Evolutionary conservation across 2,113 vertebrate species (phyloP).

Genomic region (Lophura nycthemera): DNA sequence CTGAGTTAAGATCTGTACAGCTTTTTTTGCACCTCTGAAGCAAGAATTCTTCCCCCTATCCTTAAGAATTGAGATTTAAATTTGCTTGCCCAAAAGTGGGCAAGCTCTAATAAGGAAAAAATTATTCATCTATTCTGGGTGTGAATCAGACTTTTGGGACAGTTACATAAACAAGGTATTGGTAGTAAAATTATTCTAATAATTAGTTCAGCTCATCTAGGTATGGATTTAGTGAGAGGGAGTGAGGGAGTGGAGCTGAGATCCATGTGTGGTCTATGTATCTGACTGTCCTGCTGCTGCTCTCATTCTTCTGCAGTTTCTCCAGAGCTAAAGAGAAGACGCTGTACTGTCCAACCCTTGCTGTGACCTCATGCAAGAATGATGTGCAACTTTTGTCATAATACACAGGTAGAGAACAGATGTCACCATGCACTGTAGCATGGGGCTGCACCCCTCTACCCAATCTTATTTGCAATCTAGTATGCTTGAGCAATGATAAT

Average conservation of each 20-base stretch:
- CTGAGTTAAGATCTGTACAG: not conserved
- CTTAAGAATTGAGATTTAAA: not conserved
- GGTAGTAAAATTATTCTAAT: not conserved
- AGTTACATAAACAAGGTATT: not conserved
- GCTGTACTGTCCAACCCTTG: not conserved
- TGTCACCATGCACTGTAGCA: not conserved
- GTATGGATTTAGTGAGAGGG: not conserved
- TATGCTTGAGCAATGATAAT: not conserved
- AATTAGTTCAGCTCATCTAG: not conserved
- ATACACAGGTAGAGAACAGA: not conserved
- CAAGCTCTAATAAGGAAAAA: not conserved
- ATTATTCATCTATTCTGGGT: not conserved
- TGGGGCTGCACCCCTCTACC: not conserved
- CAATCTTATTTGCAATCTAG: not conserved
- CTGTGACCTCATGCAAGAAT: not conserved
- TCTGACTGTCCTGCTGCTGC: not conserved
- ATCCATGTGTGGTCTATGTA: not conserved
- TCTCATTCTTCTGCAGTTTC: not conserved
- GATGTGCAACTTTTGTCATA: rapidly evolving
- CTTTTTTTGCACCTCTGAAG: not conserved
- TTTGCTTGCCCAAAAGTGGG: not conserved
- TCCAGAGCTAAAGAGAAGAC: not conserved
- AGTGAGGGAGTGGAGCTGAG: not conserved
- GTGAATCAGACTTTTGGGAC: not conserved
- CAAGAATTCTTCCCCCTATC: not conserved